Evolutionary conservation across 2,888 invertebrate genomes (phyloP), one percentile per base, ranked within the genome.

Genomic region (Habroteleia sp.): DNA sequence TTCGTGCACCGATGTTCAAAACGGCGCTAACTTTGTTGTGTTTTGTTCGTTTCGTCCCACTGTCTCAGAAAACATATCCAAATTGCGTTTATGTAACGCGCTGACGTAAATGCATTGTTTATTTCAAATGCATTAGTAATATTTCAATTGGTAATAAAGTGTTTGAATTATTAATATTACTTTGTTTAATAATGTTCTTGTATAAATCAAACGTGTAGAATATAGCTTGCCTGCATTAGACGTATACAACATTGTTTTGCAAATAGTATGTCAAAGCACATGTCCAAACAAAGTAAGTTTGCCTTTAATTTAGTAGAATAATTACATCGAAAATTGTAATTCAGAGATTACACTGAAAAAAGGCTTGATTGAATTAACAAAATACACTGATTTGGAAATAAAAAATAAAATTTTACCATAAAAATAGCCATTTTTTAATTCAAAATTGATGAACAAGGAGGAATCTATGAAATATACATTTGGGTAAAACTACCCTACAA

Each of bases 91-190:
- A 14, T 42, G 33, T 14, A 56, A 58, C 7, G 17, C 4, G 11
- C 16, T 68, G 39, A 58, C 68, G 50, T 25, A 58, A 58, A 33
- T 29, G 42, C 20, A 62, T 60, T 44, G 37, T 58, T 58, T 56
- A 52, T 52, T 60, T 35, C 10, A 52, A 29, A 5, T 17, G 17
- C 16, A 23, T 37, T 42, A 16, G 35, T 29, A 52, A 20, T 46
- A 50, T 56, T 48, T 52, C 62, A 39, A 56, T 71, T 48, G 48
- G 56, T 48, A 48, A 54, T 63, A 71, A 62, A 46, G 11, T 39
- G n/a, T 52, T 62, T 69, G 69, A 71, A 71, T 71, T 27, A 56
- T 60, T 69, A 27, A 60, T 69, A 58, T 23, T 39, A 37, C 14
- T 63, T 63, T 25, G 52, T 31, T 41, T 27, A 41, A 63, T 20